Evolutionary conservation across 30 jellyfish, hydroid and myxozoan genomes (phyloP).

Genomic region (Haliclystus octoradiatus): DNA sequence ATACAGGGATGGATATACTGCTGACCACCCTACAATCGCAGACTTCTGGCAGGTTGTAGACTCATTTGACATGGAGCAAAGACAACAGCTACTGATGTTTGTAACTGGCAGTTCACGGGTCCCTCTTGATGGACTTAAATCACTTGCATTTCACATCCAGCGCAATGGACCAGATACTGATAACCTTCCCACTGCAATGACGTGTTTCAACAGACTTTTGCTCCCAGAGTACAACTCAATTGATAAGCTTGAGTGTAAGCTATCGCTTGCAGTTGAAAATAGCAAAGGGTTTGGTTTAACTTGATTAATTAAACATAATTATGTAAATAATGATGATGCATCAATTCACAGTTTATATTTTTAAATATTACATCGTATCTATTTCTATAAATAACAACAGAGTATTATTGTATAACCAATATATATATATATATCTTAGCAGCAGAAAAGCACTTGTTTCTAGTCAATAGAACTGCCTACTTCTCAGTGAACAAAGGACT

Average conservation of each 20-base stretch:
- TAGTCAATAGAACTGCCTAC: no score
- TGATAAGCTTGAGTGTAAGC: conserved; percentile 46
- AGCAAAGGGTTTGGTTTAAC: conserved; percentile 90
- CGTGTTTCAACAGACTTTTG: conserved; percentile 80
- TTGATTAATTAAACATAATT: no score
- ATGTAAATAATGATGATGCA: no score
- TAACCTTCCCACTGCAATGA: conserved; percentile 87
- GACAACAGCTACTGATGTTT: conserved; percentile 63
- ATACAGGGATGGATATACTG: conserved; percentile 66
- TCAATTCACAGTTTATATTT: no score
- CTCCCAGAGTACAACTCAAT: conserved; percentile 53
- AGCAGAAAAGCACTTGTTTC: no score
- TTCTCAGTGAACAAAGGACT: no score
- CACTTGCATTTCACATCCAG: conserved; percentile 61
- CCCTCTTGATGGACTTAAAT: conserved; percentile 75
- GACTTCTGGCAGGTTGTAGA: conserved; percentile 73
- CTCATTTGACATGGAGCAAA: conserved; percentile 43
- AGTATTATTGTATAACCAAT: no score
- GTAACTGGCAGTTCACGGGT: conserved; percentile 96
- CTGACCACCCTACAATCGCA: conserved; percentile 40
- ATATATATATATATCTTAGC: no score
- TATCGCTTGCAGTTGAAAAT: conserved; percentile 69
- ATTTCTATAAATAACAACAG: no score
- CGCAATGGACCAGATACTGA: conserved; percentile 84
- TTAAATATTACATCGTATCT: no score